Percentiles rank a stretch among this genome's conserved stretches.
These are phyloP conservation scores for Odobenus rosmarus DNA, from an alignment of 2,113 vertebrate genomes.

Conservation along the genomic window DNA sequence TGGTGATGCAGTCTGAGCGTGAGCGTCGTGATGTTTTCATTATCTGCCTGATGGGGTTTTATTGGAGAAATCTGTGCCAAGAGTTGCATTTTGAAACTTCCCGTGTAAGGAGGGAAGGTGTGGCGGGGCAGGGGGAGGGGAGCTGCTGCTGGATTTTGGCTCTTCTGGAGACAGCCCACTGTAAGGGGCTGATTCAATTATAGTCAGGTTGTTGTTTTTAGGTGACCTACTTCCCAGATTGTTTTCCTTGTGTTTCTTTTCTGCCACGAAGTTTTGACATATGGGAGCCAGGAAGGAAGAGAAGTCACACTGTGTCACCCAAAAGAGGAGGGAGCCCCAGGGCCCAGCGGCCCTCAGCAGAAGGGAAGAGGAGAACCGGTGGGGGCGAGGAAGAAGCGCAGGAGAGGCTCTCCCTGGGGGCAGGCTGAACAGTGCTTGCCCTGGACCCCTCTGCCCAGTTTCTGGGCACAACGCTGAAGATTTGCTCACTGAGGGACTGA, in stretches of 20 bases:
- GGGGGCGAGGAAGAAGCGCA: rapidly evolving
- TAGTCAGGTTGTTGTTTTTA: neutral
- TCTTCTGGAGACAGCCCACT: neutral
- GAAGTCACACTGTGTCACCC: neutral
- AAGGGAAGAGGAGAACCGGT: rapidly evolving
- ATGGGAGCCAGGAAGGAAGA: neutral
- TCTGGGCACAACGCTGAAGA: neutral
- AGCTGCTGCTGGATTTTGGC: neutral
- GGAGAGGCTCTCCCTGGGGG: neutral
- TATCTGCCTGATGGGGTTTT: neutral
- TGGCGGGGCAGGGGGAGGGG: neutral
- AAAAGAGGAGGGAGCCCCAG: neutral
- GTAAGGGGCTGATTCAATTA: neutral
- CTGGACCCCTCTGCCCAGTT: neutral
- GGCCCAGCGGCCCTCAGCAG: neutral
- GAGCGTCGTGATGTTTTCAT: neutral
- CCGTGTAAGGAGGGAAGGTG: neutral
- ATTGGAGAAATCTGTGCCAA: neutral
- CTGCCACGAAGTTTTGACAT: conserved; percentile 33
- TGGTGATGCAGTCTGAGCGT: neutral
- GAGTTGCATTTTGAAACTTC: neutral
- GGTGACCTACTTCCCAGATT: conserved; percentile 43
- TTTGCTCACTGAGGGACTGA: rapidly evolving
- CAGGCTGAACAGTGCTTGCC: neutral
- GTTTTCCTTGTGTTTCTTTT: neutral